phyloP scores from a whole-genome alignment of 2,888 invertebrate species.

The Polylopha cassiicola region DNA sequence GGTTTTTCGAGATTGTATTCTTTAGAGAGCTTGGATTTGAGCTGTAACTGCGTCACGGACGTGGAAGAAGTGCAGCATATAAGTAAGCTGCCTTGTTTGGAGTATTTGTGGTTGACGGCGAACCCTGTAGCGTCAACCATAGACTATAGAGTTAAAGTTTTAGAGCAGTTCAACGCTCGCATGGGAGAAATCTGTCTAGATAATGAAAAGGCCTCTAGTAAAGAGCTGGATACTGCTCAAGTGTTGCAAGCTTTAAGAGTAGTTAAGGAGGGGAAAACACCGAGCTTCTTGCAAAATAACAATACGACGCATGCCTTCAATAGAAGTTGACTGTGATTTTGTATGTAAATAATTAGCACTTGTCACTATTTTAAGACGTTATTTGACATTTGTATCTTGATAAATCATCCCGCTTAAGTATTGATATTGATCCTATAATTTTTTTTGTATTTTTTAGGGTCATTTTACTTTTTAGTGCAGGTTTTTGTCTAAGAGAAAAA shows the following conservation, averaged over 20 bases:
- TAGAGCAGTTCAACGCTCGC: slow-evolving; percentile 90
- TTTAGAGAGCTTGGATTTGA: slow-evolving; percentile 89
- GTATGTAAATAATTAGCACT: slow-evolving; percentile 10
- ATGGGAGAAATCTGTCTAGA: slow-evolving; percentile 91
- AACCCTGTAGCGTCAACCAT: slow-evolving; percentile 91
- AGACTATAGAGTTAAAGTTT: slow-evolving; percentile 93
- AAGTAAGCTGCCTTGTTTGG: slow-evolving; percentile 89
- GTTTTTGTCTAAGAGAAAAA: no score
- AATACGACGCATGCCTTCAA: slow-evolving; percentile 66
- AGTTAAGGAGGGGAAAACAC: slow-evolving; percentile 83
- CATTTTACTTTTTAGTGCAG: no score
- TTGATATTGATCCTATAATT: no score
- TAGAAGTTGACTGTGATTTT: slow-evolving; percentile 58
- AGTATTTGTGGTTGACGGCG: slow-evolving; percentile 90
- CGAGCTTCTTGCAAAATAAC: slow-evolving; percentile 73
- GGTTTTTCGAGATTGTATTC: slow-evolving; percentile 91
- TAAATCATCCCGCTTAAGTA: no score
- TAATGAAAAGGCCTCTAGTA: slow-evolving; percentile 89
- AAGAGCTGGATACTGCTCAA: slow-evolving; percentile 94
- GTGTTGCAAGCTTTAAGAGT: slow-evolving; percentile 91
- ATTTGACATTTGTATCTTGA: no score
- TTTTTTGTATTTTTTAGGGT: slow-evolving; percentile 2
- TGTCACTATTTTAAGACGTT: not conserved
- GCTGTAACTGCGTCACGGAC: slow-evolving; percentile 88
- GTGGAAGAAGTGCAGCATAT: slow-evolving; percentile 89